These are phyloP conservation scores for Condylura cristata DNA, from an alignment of 2,113 vertebrate species.

Conservation along the genomic window DNA sequence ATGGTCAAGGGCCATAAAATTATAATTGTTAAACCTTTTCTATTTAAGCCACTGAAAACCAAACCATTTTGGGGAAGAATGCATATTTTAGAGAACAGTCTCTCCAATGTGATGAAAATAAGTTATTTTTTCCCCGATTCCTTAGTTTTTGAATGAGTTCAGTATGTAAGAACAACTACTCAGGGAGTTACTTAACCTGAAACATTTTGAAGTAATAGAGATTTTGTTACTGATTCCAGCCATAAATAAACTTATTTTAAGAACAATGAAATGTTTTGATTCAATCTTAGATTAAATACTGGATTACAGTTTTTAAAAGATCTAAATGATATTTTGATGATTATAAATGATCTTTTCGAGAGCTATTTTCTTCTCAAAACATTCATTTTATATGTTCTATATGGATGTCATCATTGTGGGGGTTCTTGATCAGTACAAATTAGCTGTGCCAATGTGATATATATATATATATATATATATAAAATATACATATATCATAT, in stretches of 20 bases:
- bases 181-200: background rate
- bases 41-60: background rate
- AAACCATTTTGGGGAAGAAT: background rate
- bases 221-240: background rate
- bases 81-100: background rate
- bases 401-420: background rate
- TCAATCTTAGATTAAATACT: background rate
- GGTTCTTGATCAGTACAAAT: background rate
- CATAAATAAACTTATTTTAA: background rate
- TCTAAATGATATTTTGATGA: background rate
- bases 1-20: background rate
- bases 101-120: background rate
- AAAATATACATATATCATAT: too few species aligned
- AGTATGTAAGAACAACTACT: background rate
- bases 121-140: background rate
- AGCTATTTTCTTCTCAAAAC: constrained; percentile 24
- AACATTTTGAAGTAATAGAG: background rate
- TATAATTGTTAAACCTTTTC: background rate
- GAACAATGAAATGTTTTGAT: background rate
- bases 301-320: background rate
- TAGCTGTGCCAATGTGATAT: too few species aligned
- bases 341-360: background rate
- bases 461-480: too few species aligned
- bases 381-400: background rate
- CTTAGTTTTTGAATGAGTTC: background rate